Evolutionary conservation across 1,140 invertebrate species (phyloP), one percentile per base, ranked within the genome.

Genomic region (Conopomorpha cramerella): DNA sequence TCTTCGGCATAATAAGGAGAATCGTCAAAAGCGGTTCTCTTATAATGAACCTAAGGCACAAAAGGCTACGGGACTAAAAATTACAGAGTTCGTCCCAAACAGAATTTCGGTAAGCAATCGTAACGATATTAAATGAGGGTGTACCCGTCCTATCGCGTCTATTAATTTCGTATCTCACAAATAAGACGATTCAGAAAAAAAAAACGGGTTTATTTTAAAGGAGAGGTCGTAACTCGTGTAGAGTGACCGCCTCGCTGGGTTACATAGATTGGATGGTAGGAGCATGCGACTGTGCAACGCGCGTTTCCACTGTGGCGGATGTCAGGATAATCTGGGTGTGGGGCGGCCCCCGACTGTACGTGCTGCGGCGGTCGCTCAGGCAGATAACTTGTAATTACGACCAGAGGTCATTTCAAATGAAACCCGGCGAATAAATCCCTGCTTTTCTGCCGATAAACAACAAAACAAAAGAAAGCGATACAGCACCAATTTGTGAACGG

Each of bases 121-220:
- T 62, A 62, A 65, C 54, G 42, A 64, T 67, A 74, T 67, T 70
- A 71, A 74, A 74, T 70, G 66, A 70, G 56, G 59, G 66, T 62
- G 56, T 61, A 61, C 53, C 55, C 51, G 32, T 10, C 55, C 54
- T 52, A 47, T 55, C 41, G 41, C 30, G 51, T 62, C 57, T 70
- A 73, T 70, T 70, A 73, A 70, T 68, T 48, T 65, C 61, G 51
- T 61, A 48, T 51, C 61, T n/a, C n/a, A n/a, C n/a, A n/a, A n/a
- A n/a, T n/a, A n/a, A n/a, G n/a, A n/a, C n/a, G 48, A 74, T 72
- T 70, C 55, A 68, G 52, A 64, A 70, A 72, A 72, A 72, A 76
- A 76, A 64, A 76, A 72, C 53, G 54, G 51, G 65, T 71, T 67
- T 63, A 68, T 58, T 66, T 29, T 11, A 49, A 54, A 60, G 60